Evolutionary conservation across 1,140 invertebrate species (phyloP).

Genomic region (Drosophila saltans): DNA sequence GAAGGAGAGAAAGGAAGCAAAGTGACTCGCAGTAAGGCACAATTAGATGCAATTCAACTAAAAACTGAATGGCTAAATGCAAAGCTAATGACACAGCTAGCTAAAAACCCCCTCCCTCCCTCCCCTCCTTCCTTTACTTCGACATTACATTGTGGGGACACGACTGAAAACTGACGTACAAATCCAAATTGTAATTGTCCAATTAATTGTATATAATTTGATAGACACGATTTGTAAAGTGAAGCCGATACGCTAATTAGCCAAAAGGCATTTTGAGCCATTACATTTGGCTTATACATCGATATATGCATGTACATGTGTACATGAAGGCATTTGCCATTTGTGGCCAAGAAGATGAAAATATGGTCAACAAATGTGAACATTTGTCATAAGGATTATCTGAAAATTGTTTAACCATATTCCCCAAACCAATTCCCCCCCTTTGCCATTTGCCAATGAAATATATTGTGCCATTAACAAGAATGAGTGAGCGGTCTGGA

Average conservation of each 20-base stretch:
- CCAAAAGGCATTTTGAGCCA: conserved; percentile 10
- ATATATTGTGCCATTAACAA: conserved; percentile 66
- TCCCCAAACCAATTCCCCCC: neutral
- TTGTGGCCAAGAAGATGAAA: neutral
- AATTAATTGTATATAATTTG: conserved; percentile 37
- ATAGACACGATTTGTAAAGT: conserved; percentile 16
- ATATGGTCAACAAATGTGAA: conserved; percentile 16
- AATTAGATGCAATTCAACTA: conserved; percentile 15
- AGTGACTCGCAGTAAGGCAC: neutral
- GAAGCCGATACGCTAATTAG: conserved; percentile 32
- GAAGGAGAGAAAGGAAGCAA: neutral
- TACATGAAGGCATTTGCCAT: neutral
- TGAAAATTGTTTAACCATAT: neutral
- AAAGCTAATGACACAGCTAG: neutral
- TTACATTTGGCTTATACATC: neutral
- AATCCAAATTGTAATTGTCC: conserved; percentile 24
- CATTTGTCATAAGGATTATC: conserved; percentile 16
- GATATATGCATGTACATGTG: neutral
- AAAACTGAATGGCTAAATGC: neutral
- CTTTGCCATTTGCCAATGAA: conserved; percentile 45
- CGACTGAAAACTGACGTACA: conserved; percentile 36
- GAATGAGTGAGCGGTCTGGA: neutral
- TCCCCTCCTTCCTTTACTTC: neutral
- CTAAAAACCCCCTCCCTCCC: neutral
- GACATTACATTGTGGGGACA: neutral